phyloP scores from a whole-genome alignment of 2,113 vertebrate species.

The Plectropomus leopardus region DNA sequence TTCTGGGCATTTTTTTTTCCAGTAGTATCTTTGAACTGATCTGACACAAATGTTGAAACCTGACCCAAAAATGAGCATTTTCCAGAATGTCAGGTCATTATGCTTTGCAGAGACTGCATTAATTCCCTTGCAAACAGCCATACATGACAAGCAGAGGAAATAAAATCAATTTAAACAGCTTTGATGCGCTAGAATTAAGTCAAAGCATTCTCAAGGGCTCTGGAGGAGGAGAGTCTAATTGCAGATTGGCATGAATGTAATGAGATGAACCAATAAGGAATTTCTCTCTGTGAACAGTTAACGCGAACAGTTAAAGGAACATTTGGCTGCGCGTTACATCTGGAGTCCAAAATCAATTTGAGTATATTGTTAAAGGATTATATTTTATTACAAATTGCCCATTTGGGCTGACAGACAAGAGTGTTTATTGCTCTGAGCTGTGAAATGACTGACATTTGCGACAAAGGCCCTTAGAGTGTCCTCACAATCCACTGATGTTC shows the following conservation, averaged over 20 bases:
- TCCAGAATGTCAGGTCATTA: not conserved
- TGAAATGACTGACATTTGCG: conserved; percentile 38
- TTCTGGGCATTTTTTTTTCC: not conserved
- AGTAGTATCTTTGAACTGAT: not conserved
- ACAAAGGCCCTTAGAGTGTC: conserved; percentile 12
- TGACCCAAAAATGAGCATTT: not conserved
- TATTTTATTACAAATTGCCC: conserved; percentile 47
- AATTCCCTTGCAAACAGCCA: conserved; percentile 34
- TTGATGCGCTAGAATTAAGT: conserved; percentile 64
- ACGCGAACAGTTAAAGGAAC: conserved; percentile 40
- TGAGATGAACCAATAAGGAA: conserved; percentile 68
- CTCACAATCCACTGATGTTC: conserved; percentile 29
- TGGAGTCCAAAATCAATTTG: conserved; percentile 53
- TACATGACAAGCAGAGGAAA: conserved; percentile 42
- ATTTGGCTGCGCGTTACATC: conserved; percentile 33
- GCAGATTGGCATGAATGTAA: conserved; percentile 68
- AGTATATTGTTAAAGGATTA: conserved; percentile 35
- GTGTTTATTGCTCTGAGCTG: conserved; percentile 23
- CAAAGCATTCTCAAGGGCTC: conserved; percentile 57
- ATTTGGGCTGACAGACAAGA: conserved; percentile 24
- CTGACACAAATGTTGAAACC: not conserved
- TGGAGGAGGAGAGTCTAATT: conserved; percentile 65
- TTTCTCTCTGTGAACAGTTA: conserved; percentile 35
- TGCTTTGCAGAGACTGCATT: conserved; percentile 20
- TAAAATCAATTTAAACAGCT: conserved; percentile 63